Percentiles rank a stretch among this genome's conserved stretches.
These are phyloP conservation scores for Neogobius melanostomus DNA, from an alignment of 2,113 vertebrate species.

Conservation along the genomic window DNA sequence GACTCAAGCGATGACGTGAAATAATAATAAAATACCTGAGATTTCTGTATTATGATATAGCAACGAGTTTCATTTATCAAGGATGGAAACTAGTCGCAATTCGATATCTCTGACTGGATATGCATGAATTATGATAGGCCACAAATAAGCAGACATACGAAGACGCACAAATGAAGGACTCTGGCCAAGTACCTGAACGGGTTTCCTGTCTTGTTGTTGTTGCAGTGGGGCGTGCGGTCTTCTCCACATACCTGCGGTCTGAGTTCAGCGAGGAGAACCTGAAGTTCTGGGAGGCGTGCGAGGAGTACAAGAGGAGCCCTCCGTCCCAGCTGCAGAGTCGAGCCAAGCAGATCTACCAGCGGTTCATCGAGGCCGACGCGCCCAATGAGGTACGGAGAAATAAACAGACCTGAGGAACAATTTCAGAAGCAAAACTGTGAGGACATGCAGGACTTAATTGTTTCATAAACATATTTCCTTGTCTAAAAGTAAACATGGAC, in stretches of 20 bases:
- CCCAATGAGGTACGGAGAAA: constrained; percentile 82
- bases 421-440: not conserved
- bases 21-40: no score
- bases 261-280: constrained; percentile 94
- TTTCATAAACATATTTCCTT: no score
- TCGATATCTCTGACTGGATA: no score
- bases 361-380: constrained; percentile 84
- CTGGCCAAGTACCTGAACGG: not conserved
- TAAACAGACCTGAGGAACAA: not conserved
- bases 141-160: no score
- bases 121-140: no score
- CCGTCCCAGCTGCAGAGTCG: constrained; percentile 74
- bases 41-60: no score
- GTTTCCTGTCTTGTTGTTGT: not conserved
- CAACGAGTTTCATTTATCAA: no score
- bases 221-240: constrained; percentile 82
- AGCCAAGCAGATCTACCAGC: constrained; percentile 86
- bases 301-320: constrained; percentile 85
- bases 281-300: constrained; percentile 88
- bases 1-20: no score
- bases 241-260: constrained; percentile 84
- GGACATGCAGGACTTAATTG: no score
- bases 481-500: no score
- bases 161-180: no score
- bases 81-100: no score